Conservation (phyloP, 2,113 vertebrate genomes). For the Balaeniceps rex region DNA sequence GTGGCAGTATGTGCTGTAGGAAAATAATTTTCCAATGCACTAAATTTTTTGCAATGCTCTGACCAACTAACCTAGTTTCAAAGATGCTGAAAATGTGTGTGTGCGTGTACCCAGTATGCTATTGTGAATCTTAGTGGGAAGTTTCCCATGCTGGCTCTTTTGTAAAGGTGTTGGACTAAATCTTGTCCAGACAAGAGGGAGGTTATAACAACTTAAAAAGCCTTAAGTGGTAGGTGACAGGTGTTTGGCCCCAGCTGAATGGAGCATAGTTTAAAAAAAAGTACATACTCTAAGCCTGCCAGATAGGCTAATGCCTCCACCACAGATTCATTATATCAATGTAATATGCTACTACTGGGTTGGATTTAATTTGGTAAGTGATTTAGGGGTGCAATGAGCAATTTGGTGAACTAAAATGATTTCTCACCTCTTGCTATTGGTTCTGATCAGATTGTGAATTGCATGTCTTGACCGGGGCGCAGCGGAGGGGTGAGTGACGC, state of each 20-base stretch:
- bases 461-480: accelerated
- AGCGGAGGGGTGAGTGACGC: accelerated
- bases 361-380: not conserved
- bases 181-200: not conserved
- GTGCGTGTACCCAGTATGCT: not conserved
- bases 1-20: accelerated
- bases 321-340: no score
- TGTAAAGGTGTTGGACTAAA: not conserved
- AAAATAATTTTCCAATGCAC: no score
- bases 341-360: not conserved
- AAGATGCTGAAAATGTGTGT: not conserved
- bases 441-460: not conserved
- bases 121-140: not conserved
- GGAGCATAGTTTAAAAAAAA: not conserved
- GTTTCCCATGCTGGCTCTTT: not conserved
- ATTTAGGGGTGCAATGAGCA: not conserved
- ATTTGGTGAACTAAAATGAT: not conserved
- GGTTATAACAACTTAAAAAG: not conserved
- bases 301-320: not conserved
- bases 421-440: not conserved
- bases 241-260: not conserved
- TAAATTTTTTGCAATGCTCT: accelerated
- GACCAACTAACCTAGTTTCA: not conserved
- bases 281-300: not conserved
- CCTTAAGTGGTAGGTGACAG: not conserved